Evolutionary conservation across 2,797 vertebrate genomes (phyloP).

Genomic region (Australoheros facetus): DNA sequence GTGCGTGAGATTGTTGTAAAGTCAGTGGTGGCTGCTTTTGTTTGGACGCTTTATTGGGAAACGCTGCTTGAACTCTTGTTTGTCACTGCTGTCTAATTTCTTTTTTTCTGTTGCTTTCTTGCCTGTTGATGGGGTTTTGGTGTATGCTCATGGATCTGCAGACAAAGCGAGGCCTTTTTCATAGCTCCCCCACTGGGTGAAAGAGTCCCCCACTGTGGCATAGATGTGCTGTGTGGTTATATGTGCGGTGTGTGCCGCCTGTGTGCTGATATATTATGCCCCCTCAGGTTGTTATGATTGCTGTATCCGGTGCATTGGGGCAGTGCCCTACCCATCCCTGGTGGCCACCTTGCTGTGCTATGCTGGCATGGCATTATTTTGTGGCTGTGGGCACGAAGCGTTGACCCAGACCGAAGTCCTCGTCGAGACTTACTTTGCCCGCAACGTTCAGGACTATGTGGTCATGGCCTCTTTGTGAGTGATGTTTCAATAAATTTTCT

Average conservation of each 20-base stretch:
- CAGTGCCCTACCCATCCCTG: slow-evolving; percentile 94
- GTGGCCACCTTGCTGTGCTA: slow-evolving; percentile 96
- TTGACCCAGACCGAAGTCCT: slow-evolving; percentile 91
- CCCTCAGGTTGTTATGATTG: slow-evolving; percentile 96
- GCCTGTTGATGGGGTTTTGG: slow-evolving; percentile 48
- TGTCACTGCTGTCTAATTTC: slow-evolving; percentile 61
- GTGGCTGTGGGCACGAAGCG: slow-evolving; percentile 95
- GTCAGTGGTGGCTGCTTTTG: slow-evolving; percentile 55
- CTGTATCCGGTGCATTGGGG: slow-evolving; percentile 95
- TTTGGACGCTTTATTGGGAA: slow-evolving; percentile 66
- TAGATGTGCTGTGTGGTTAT: slow-evolving; percentile 82
- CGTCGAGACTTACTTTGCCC: slow-evolving; percentile 94
- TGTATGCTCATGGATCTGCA: slow-evolving; percentile 68
- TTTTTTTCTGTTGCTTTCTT: slow-evolving; percentile 62
- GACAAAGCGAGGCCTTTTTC: slow-evolving; percentile 51
- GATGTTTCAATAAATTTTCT: background rate
- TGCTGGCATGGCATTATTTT: slow-evolving; percentile 94
- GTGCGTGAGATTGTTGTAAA: slow-evolving; percentile 53
- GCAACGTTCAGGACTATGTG: slow-evolving; percentile 91
- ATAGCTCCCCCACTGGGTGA: slow-evolving; percentile 49
- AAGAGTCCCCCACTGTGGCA: slow-evolving; percentile 45
- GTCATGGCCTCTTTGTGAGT: slow-evolving; percentile 95
- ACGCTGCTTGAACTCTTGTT: slow-evolving; percentile 68
- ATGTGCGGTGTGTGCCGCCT: slow-evolving; percentile 84
- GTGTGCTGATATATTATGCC: slow-evolving; percentile 84